Evolutionary conservation across 2,888 invertebrate genomes (phyloP).

Genomic region (Dascillus cervinus): DNA sequence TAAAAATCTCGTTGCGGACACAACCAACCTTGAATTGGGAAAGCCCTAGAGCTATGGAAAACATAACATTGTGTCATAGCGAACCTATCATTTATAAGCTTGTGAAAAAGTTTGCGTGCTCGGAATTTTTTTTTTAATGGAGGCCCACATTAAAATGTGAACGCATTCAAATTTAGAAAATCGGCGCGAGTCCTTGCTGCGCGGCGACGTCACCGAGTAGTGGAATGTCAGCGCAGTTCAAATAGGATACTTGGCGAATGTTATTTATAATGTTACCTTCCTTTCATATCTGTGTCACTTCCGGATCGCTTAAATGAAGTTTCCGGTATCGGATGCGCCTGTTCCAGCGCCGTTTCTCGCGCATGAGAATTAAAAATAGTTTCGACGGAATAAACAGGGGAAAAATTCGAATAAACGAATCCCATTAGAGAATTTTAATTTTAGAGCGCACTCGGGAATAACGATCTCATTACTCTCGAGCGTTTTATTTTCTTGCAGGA

Average conservation of each 20-base stretch:
- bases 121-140: too few species aligned
- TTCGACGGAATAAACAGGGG: too few species aligned
- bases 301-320: slow-evolving; percentile 17
- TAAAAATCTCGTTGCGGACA: slow-evolving; percentile 9
- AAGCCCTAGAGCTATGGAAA: slow-evolving; percentile 11
- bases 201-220: slow-evolving; percentile 12
- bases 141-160: too few species aligned
- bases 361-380: too few species aligned
- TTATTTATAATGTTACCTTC: slow-evolving; percentile 18
- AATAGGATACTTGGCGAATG: slow-evolving; percentile 17
- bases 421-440: too few species aligned
- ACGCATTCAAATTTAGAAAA: too few species aligned
- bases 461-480: too few species aligned
- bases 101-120: too few species aligned
- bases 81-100: slow-evolving; percentile 6
- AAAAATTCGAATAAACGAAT: too few species aligned
- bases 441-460: too few species aligned
- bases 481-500: too few species aligned
- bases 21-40: slow-evolving; percentile 12
- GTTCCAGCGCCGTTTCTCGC: background rate
- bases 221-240: slow-evolving; percentile 16
- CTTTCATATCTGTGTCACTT: slow-evolving; percentile 18
- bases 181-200: slow-evolving; percentile 9
- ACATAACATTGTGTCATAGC: slow-evolving; percentile 11
- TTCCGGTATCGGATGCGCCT: slow-evolving; percentile 14